Conservation (phyloP, 2,888 invertebrate genomes). For the Buathra laborator region DNA sequence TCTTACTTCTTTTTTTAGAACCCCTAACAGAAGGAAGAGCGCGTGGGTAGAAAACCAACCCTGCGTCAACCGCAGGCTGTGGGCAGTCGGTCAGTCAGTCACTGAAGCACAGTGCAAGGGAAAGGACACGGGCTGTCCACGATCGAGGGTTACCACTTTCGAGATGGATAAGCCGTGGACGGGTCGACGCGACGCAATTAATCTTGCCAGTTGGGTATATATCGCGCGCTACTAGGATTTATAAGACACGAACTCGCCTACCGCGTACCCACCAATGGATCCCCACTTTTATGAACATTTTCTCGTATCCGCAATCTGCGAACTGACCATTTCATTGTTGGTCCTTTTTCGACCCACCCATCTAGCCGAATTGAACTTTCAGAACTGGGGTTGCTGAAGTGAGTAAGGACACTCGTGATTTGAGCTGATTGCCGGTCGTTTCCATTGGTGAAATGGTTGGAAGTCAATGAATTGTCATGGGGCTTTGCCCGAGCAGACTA, state of each 20-base stretch:
- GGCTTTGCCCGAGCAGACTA: background rate
- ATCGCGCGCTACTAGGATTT: background rate
- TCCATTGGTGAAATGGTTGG: background rate
- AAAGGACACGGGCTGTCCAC: slow-evolving; percentile 1
- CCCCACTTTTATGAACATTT: slow-evolving; percentile 4
- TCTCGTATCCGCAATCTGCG: background rate
- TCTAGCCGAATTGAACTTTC: background rate
- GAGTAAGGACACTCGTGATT: slow-evolving; percentile 1
- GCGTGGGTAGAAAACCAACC: background rate
- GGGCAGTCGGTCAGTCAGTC: slow-evolving; percentile 30
- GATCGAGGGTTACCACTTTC: slow-evolving; percentile 38
- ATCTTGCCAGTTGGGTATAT: slow-evolving; percentile 3
- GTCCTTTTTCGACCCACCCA: background rate
- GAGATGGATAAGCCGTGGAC: slow-evolving; percentile 24
- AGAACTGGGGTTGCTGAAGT: background rate
- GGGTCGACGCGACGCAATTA: slow-evolving; percentile 26
- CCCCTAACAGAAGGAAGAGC: background rate
- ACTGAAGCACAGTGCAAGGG: slow-evolving; percentile 12
- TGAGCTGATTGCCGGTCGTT: slow-evolving; percentile 2
- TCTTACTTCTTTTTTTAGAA: slow-evolving; percentile 32
- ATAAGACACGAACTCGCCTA: slow-evolving; percentile 1
- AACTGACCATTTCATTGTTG: background rate
- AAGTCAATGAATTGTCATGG: background rate
- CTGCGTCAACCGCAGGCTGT: background rate
- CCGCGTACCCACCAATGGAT: background rate